Evolutionary conservation across 2,888 invertebrate genomes (phyloP), one percentile per base, ranked within the genome.

Genomic region (Xanthia togata): DNA sequence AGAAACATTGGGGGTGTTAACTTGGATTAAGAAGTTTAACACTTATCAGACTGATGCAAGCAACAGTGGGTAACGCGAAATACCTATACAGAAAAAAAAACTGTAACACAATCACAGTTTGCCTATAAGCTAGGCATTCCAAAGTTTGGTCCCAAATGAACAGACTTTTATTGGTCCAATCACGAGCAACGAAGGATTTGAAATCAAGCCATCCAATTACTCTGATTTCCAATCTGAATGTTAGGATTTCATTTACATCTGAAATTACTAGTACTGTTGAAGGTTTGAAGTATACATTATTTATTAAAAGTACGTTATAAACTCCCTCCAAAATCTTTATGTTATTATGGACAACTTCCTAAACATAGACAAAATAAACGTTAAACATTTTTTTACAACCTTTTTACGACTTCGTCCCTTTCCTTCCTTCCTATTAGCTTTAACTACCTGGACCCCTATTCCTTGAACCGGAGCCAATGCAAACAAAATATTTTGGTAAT

Each of bases 391-490:
- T 82, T 79, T 71, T 67, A 79, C 72, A 70, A 72, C 62, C 68
- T 59, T 84, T 83, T 77, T 84, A 81, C 60, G 68, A 71, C 57
- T 65, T 35, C 53, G 84, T 73, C 71, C 81, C 50, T 67, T 83
- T 81, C 73, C 84, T 82, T 70, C 65, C 82, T 78, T 78, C 69
- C 71, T 76, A 79, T 80, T 78, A 65, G 60, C n/a, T 78, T 75
- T 72, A 70, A 74, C 81, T 83, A 83, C 83, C 83, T 83, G 83
- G 69, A 60, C 70, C 71, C 70, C 70, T 80, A 62, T 75, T 78
- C 73, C 63, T 70, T 44, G 74, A 82, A 83, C 69, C 73, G 57
- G 65, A 50, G 70, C n/a, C 11, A 71, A 77, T 53, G 26, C 68
- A 67, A 78, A 77, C 77, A 70, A 81, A 78, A 80, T 76, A 63